Evolutionary conservation across 2,113 vertebrate genomes (phyloP).

Genomic region (Xenopus borealis): DNA sequence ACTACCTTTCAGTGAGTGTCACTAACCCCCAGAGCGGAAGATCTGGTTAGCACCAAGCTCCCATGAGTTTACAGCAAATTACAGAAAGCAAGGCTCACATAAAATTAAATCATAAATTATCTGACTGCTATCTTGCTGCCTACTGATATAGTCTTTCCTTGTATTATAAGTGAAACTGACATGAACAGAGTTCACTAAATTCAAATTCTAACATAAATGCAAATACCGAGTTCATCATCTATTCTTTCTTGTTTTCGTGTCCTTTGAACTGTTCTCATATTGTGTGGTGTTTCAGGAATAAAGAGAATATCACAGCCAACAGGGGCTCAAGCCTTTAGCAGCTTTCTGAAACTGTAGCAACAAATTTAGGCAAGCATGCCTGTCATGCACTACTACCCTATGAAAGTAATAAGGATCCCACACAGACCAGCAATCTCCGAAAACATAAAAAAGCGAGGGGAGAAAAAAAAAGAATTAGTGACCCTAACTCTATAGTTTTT

Average conservation of each 20-base stretch:
- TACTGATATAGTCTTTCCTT: slow-evolving; percentile 78
- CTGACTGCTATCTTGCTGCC: slow-evolving; percentile 90
- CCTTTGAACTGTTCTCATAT: slow-evolving; percentile 76
- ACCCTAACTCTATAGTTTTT: slow-evolving; percentile 81
- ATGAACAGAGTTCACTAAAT: slow-evolving; percentile 69
- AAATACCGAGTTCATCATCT: slow-evolving; percentile 70
- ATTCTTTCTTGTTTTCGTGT: slow-evolving; percentile 65
- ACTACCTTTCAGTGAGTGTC: slow-evolving; percentile 76
- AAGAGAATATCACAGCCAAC: slow-evolving; percentile 53
- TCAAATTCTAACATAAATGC: slow-evolving; percentile 69
- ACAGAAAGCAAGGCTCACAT: slow-evolving; percentile 93
- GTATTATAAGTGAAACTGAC: slow-evolving; percentile 81
- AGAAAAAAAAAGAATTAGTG: slow-evolving; percentile 63
- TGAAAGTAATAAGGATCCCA: slow-evolving; percentile 73
- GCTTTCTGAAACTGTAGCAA: slow-evolving; percentile 64
- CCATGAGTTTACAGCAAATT: slow-evolving; percentile 95
- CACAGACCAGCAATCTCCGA: slow-evolving; percentile 70
- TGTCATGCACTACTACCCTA: slow-evolving; percentile 66
- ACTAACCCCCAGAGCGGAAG: slow-evolving; percentile 77
- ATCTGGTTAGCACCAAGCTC: slow-evolving; percentile 81
- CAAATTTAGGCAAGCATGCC: slow-evolving; percentile 73
- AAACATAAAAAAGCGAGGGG: slow-evolving; percentile 52
- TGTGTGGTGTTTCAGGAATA: slow-evolving; percentile 54
- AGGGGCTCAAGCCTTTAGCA: slow-evolving; percentile 59
- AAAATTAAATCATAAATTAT: slow-evolving; percentile 99